phyloP scores from a whole-genome alignment of 64 coral and sea anemone genomes.

The Montipora efflorescens region DNA sequence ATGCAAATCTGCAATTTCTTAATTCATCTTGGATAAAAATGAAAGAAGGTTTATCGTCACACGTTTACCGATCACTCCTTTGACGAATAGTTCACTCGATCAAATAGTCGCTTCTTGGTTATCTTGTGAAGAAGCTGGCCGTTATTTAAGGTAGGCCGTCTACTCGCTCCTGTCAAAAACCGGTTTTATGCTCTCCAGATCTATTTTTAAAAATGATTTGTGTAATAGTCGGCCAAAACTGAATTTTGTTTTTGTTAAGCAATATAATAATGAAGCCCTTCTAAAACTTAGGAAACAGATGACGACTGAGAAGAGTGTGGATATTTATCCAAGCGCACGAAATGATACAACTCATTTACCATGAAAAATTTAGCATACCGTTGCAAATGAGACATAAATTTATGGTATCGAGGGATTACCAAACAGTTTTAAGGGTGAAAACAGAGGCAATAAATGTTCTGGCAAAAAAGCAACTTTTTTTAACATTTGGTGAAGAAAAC shows the following conservation, averaged over 20 bases:
- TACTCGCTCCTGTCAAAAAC: background rate
- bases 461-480: background rate
- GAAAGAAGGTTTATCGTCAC: background rate
- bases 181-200: background rate
- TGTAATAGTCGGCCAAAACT: background rate
- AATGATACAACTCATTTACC: no score
- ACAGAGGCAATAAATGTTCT: background rate
- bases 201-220: background rate
- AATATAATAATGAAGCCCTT: background rate
- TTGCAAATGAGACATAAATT: no score
- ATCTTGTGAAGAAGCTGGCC: background rate
- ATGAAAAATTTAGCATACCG: no score
- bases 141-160: background rate
- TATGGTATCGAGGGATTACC: no score
- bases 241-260: background rate
- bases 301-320: no score
- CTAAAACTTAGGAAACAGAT: no score
- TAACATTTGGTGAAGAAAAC: no score
- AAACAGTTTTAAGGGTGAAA: no score
- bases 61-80: background rate
- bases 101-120: background rate
- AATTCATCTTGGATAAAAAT: background rate
- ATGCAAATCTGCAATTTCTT: conserved; percentile 25
- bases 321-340: no score
- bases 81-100: background rate